Evolutionary conservation across 2,888 invertebrate genomes (phyloP).

Genomic region (Harmothoe impar): DNA sequence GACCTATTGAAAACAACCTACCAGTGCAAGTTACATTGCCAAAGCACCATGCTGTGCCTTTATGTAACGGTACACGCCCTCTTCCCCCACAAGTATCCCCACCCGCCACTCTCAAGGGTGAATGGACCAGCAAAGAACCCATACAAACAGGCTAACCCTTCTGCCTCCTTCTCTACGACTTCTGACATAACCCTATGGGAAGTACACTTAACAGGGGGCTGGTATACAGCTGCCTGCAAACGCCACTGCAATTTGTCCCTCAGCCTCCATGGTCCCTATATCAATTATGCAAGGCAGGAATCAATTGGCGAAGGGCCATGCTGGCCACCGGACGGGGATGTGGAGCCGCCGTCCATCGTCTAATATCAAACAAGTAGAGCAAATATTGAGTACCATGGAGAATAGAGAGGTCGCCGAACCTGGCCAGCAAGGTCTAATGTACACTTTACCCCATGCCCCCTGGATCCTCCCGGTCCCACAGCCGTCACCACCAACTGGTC

Average conservation of each 20-base stretch:
- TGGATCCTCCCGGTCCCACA: not conserved
- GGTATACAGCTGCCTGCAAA: slow-evolving; percentile 36
- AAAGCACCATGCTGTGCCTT: not conserved
- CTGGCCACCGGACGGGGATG: not conserved
- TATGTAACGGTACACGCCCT: not conserved
- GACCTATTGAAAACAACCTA: no score
- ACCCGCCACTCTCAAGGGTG: not conserved
- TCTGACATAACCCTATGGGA: slow-evolving; percentile 38
- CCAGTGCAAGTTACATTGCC: no score
- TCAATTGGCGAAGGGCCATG: slow-evolving; percentile 57
- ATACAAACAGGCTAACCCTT: not conserved
- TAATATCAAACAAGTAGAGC: slow-evolving; percentile 54
- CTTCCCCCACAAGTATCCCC: slow-evolving; percentile 20
- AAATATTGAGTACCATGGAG: slow-evolving; percentile 26
- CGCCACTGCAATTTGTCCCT: slow-evolving; percentile 25
- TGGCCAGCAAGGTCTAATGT: not conserved
- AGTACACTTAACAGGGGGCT: not conserved
- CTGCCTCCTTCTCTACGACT: not conserved
- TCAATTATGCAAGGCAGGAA: slow-evolving; percentile 52
- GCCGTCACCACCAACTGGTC: not conserved
- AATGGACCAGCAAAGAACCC: slow-evolving; percentile 16
- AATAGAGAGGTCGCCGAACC: not conserved
- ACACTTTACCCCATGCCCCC: not conserved
- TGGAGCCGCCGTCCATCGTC: slow-evolving; percentile 14
- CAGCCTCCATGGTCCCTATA: slow-evolving; percentile 24